Evolutionary conservation across 2,113 vertebrate genomes (phyloP).

Genomic region (Chrysemys picta): DNA sequence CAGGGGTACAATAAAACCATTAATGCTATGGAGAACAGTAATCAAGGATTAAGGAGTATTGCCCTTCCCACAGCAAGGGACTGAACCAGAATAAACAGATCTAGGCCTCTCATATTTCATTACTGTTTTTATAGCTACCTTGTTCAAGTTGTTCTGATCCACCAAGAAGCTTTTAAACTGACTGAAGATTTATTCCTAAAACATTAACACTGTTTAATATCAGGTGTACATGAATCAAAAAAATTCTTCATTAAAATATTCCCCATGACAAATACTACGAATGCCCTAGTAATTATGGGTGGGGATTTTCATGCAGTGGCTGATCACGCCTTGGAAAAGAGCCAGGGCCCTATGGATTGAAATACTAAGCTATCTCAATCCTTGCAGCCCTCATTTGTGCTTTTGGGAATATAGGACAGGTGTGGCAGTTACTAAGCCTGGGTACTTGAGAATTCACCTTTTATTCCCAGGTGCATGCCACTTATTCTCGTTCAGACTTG

Average conservation of each 20-base stretch:
- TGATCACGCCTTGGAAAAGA: conserved; percentile 60
- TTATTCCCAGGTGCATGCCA: conserved; percentile 61
- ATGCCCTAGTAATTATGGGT: conserved; percentile 62
- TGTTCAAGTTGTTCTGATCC: conserved; percentile 29
- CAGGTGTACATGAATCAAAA: conserved; percentile 38
- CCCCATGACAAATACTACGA: conserved; percentile 33
- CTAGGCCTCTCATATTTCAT: background rate
- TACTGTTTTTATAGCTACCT: conserved; percentile 22
- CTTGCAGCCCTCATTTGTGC: conserved; percentile 65
- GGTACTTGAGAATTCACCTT: conserved; percentile 59
- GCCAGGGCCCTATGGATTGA: conserved; percentile 49
- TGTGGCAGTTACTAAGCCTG: conserved; percentile 74
- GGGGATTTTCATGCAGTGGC: conserved; percentile 61
- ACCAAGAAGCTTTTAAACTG: conserved; percentile 18
- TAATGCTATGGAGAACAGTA: conserved; percentile 43
- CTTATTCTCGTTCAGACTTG: conserved; percentile 70
- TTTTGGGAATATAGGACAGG: conserved; percentile 72
- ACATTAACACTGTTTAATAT: conserved; percentile 54
- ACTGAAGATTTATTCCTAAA: conserved; percentile 51
- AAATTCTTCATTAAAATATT: conserved; percentile 29
- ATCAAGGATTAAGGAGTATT: conserved; percentile 36
- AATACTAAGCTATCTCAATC: conserved; percentile 68
- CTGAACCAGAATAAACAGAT: conserved; percentile 2
- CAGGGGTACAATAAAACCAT: conserved; percentile 3
- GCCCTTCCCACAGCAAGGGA: conserved; percentile 19